phyloP scores from a whole-genome alignment of 2,888 invertebrate species.

The Papilio gigon region DNA sequence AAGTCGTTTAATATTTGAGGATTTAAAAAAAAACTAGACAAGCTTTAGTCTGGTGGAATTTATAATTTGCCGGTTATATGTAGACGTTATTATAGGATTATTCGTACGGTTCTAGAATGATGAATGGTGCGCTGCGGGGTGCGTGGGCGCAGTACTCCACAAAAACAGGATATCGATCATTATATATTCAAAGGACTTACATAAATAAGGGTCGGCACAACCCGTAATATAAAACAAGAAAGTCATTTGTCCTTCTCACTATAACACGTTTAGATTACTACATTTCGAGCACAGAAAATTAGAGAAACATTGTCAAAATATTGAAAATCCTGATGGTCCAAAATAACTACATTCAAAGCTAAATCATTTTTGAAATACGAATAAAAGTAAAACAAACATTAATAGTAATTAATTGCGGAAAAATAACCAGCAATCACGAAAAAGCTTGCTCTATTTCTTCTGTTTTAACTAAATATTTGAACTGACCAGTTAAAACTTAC shows the following conservation, averaged over 20 bases:
- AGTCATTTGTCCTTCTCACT: constrained; percentile 11
- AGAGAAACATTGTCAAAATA: not conserved
- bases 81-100: constrained; percentile 17
- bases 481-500: no score
- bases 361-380: no score
- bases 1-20: no score
- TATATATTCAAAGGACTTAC: constrained; percentile 60
- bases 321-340: not conserved
- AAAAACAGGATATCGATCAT: constrained; percentile 52
- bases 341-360: no score
- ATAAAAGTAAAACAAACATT: no score
- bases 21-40: no score
- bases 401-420: no score
- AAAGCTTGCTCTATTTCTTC: no score
- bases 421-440: no score
- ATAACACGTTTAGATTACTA: not conserved
- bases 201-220: constrained; percentile 25
- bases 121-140: constrained; percentile 52
- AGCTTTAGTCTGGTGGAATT: not conserved
- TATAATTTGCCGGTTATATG: not conserved
- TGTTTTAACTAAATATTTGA: no score
- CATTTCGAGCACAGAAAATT: not conserved
- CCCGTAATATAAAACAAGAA: constrained; percentile 10
- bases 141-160: constrained; percentile 45
- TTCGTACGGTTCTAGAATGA: constrained; percentile 47